Evolutionary conservation across 1,140 invertebrate species (phyloP).

Genomic region (Temnothorax nylanderi): DNA sequence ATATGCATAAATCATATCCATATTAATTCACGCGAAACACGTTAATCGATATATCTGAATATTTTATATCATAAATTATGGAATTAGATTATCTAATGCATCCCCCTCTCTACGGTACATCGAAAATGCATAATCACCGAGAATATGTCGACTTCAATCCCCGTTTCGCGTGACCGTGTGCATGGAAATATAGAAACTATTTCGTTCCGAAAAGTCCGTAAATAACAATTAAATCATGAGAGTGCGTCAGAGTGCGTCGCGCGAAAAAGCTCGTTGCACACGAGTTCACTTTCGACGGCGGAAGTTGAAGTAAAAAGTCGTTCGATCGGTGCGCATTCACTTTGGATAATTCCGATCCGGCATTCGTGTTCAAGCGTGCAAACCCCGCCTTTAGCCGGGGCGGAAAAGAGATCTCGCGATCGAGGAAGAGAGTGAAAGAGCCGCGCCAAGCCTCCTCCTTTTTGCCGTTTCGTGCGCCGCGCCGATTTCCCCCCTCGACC

Average conservation of each 20-base stretch:
- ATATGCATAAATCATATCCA: neutral
- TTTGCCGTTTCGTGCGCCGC: conserved; percentile 37
- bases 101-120: neutral
- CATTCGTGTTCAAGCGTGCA: conserved; percentile 26
- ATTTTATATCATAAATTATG: neutral
- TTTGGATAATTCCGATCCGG: conserved; percentile 27
- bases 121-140: neutral
- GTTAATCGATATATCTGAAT: neutral
- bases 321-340: neutral
- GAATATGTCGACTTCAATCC: neutral
- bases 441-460: neutral
- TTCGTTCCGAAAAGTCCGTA: neutral
- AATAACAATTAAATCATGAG: neutral
- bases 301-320: conserved; percentile 16
- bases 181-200: neutral
- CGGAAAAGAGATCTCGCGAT: neutral
- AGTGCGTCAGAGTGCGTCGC: neutral
- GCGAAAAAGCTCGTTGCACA: neutral
- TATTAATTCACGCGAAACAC: neutral
- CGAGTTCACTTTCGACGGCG: neutral
- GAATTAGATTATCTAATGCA: neutral
- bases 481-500: conserved; percentile 58
- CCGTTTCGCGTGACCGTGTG: neutral
- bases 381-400: conserved; percentile 15
- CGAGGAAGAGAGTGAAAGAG: conserved; percentile 33